Percentiles rank a stretch among this genome's conserved stretches.
phyloP scores from a whole-genome alignment of 2,113 vertebrate species.

The Cacatua alba region DNA sequence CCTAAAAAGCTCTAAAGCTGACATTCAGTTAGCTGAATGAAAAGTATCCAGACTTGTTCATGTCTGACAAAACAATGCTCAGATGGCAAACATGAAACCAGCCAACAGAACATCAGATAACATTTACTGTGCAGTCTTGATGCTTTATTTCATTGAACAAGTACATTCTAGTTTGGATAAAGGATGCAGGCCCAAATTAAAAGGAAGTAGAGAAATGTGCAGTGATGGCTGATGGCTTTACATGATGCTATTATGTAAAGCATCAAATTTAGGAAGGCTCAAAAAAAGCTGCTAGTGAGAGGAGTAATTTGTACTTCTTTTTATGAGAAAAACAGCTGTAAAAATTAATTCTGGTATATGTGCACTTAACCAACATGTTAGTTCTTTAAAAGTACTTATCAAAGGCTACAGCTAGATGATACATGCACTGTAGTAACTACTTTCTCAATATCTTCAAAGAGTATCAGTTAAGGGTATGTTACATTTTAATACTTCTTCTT shows the following conservation, averaged over 20 bases:
- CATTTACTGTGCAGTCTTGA: neutral
- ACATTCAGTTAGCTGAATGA: neutral
- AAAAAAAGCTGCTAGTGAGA: neutral
- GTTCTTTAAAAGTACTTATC: neutral
- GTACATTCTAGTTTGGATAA: neutral
- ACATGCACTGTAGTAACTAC: neutral
- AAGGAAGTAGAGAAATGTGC: neutral
- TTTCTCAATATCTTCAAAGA: neutral
- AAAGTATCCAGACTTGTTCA: neutral
- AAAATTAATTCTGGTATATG: neutral
- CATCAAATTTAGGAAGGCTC: neutral
- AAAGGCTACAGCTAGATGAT: neutral
- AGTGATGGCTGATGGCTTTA: neutral
- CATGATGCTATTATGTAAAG: neutral
- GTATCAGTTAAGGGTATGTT: neutral
- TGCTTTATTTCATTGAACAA: slow-evolving; percentile 37
- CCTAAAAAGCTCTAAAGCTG: neutral
- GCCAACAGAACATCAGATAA: neutral
- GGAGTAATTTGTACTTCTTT: neutral
- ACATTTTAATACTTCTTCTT: neutral
- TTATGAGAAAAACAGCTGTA: neutral
- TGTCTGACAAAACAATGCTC: neutral
- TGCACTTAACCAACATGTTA: neutral
- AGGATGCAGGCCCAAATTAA: slow-evolving; percentile 2
- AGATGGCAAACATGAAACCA: neutral